These are phyloP conservation scores for Sprattus sprattus DNA, from an alignment of 2,113 vertebrate genomes.

Conservation along the genomic window DNA sequence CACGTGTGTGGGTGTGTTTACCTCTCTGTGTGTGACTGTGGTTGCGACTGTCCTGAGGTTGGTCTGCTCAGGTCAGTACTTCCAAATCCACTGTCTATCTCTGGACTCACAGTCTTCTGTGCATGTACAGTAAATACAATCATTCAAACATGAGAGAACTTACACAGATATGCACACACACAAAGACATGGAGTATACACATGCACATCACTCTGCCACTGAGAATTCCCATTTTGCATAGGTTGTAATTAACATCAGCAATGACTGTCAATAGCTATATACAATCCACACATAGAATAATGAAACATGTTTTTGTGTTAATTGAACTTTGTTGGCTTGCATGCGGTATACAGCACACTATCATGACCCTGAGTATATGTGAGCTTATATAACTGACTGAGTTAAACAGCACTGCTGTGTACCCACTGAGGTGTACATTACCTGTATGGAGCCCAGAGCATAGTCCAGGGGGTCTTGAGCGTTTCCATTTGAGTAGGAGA, in stretches of 20 bases:
- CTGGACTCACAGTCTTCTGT: conserved; percentile 63
- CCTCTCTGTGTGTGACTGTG: conserved; percentile 55
- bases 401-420: not conserved
- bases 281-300: not conserved
- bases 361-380: not conserved
- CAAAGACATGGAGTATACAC: too few species aligned
- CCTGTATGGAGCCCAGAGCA: not conserved
- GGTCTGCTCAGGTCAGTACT: conserved; percentile 62
- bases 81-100: conserved; percentile 67
- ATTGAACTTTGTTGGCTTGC: not conserved
- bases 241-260: too few species aligned
- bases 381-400: not conserved
- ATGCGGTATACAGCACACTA: too few species aligned
- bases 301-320: not conserved
- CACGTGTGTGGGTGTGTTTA: conserved; percentile 33
- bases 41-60: conserved; percentile 46
- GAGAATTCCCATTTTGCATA: too few species aligned
- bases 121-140: conserved; percentile 28
- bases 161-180: too few species aligned
- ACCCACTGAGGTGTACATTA: conserved; percentile 2
- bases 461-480: not conserved
- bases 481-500: not conserved
- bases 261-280: too few species aligned
- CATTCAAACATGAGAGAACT: not conserved
- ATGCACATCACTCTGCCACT: not conserved